Conservation (phyloP, 2,888 invertebrate species). For the Gymnosoma rotundatum region DNA sequence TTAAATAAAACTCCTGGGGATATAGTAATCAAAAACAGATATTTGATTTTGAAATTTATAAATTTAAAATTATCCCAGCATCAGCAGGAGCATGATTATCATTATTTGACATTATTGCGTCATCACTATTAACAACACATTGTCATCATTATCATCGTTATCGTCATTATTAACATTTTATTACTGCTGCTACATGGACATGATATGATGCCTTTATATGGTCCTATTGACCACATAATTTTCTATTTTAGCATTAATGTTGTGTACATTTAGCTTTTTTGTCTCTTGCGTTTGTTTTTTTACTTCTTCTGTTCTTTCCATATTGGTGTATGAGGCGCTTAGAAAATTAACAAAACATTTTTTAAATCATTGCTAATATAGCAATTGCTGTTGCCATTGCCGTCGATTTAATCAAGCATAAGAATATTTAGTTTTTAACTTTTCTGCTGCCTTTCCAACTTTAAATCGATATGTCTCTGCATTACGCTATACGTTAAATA, state of each 20-base stretch:
- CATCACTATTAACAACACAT: slow-evolving; percentile 33
- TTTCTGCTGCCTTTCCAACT: neutral
- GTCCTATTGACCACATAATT: slow-evolving; percentile 64
- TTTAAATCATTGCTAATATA: slow-evolving; percentile 62
- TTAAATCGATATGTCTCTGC: neutral
- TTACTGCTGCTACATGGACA: slow-evolving; percentile 62
- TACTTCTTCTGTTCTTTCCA: neutral
- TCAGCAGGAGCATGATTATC: slow-evolving; percentile 36
- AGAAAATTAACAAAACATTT: slow-evolving; percentile 69
- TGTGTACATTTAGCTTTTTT: slow-evolving; percentile 41
- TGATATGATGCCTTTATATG: slow-evolving; percentile 57
- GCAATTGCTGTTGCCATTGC: slow-evolving; percentile 37
- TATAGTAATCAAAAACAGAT: slow-evolving; percentile 41
- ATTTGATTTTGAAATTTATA: slow-evolving; percentile 37
- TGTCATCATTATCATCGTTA: slow-evolving; percentile 43
- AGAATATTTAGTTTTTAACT: slow-evolving; percentile 8
- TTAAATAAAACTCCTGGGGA: slow-evolving; percentile 54
- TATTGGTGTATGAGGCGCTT: slow-evolving; percentile 60
- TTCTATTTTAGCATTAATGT: slow-evolving; percentile 64
- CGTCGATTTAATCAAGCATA: slow-evolving; percentile 5
- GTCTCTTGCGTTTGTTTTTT: neutral
- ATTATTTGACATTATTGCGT: slow-evolving; percentile 36
- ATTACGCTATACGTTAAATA: slow-evolving; percentile 45
- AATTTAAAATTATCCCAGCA: slow-evolving; percentile 26
- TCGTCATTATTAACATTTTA: slow-evolving; percentile 55